phyloP scores from a whole-genome alignment of 1,140 invertebrate species.

The Venustaconcha ellipsiformis region DNA sequence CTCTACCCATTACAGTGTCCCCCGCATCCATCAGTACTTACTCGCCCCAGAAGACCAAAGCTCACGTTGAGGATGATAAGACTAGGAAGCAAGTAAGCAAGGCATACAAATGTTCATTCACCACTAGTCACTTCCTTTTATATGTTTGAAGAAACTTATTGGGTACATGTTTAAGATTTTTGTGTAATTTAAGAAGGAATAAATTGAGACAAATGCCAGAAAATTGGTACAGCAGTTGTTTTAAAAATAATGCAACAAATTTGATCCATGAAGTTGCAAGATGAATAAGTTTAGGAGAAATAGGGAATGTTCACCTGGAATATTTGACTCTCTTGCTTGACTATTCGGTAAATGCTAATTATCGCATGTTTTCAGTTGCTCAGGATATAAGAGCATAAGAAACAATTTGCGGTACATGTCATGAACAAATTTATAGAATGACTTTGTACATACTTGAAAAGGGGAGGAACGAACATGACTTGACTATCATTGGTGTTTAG shows the following conservation, averaged over 20 bases:
- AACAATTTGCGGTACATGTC: too few relatives aligned
- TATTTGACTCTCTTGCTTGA: too few relatives aligned
- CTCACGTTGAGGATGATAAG: constrained; percentile 23
- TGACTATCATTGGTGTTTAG: too few relatives aligned
- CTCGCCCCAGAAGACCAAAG: constrained; percentile 5
- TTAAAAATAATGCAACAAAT: not conserved
- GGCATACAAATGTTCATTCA: not conserved
- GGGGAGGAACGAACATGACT: too few relatives aligned
- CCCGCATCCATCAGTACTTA: not conserved
- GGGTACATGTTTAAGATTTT: not conserved
- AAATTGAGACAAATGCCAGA: not conserved
- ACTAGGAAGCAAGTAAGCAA: constrained; percentile 29
- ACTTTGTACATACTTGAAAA: too few relatives aligned
- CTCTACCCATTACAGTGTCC: constrained; percentile 5
- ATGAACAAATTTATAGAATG: too few relatives aligned
- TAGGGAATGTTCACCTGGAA: too few relatives aligned
- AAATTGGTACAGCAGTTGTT: not conserved
- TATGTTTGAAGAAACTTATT: not conserved
- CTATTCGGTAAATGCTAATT: too few relatives aligned
- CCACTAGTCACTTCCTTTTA: not conserved
- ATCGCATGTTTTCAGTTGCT: too few relatives aligned
- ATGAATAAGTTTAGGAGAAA: too few relatives aligned
- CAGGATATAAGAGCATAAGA: too few relatives aligned
- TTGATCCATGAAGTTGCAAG: not conserved
- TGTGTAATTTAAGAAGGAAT: not conserved